Percentiles rank a stretch among this genome's conserved stretches.
phyloP scores from a whole-genome alignment of 2,888 invertebrate species.

The Malacosoma neustria region DNA sequence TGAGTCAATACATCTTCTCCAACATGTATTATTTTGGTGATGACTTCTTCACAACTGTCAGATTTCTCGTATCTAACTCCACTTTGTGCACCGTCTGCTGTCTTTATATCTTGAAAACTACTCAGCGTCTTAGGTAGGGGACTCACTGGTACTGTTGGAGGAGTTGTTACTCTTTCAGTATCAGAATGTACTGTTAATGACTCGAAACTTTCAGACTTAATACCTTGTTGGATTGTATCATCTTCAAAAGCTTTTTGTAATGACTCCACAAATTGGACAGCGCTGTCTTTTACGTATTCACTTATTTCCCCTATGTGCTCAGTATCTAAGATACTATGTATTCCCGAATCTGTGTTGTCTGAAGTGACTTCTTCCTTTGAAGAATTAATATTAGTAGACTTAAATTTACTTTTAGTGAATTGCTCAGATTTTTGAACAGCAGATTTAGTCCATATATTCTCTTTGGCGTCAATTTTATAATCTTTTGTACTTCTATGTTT shows the following conservation, averaged over 20 bases:
- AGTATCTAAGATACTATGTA: slow-evolving; percentile 39
- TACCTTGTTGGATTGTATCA: slow-evolving; percentile 56
- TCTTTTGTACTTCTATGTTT: slow-evolving; percentile 44
- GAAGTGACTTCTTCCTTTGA: slow-evolving; percentile 35
- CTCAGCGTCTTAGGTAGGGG: slow-evolving; percentile 65
- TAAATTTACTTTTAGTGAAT: too few species aligned
- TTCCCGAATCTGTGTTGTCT: slow-evolving; percentile 40
- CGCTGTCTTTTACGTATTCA: slow-evolving; percentile 28
- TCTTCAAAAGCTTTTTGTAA: slow-evolving; percentile 55
- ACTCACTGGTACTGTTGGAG: slow-evolving; percentile 81
- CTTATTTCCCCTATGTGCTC: slow-evolving; percentile 14
- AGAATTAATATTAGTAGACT: slow-evolving; percentile 21
- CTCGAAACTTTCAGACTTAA: slow-evolving; percentile 49
- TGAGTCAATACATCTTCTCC: slow-evolving; percentile 69
- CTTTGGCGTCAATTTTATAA: too few species aligned
- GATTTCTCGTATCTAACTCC: slow-evolving; percentile 55
- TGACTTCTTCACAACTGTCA: slow-evolving; percentile 58
- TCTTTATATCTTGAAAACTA: slow-evolving; percentile 51
- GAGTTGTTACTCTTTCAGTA: slow-evolving; percentile 69
- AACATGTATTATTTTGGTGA: slow-evolving; percentile 67
- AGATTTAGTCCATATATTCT: too few species aligned
- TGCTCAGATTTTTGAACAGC: too few species aligned
- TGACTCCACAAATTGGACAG: slow-evolving; percentile 41
- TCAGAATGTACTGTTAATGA: slow-evolving; percentile 27
- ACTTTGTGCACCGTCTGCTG: slow-evolving; percentile 52